These are phyloP conservation scores for Xyliphius kryptos DNA, from an alignment of 2,113 vertebrate species.

Conservation along the genomic window DNA sequence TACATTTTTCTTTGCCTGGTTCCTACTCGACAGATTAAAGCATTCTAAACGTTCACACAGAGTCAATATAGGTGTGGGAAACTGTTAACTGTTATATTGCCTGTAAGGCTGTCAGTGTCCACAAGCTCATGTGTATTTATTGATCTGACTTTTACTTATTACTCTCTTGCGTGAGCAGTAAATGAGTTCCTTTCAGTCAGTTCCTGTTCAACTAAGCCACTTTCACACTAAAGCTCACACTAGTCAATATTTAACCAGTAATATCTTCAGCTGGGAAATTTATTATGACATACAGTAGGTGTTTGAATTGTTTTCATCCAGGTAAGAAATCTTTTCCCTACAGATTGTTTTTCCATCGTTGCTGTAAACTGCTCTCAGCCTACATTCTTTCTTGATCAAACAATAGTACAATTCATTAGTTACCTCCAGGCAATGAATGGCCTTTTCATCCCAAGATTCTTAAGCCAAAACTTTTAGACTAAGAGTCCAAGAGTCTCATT, in stretches of 20 bases:
- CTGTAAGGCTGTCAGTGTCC: slow-evolving; percentile 9
- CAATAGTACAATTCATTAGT: slow-evolving; percentile 36
- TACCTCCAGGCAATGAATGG: background rate
- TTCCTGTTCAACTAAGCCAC: background rate
- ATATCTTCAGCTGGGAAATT: slow-evolving; percentile 10
- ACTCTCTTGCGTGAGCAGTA: background rate
- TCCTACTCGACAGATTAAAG: no score
- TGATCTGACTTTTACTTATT: slow-evolving; percentile 9
- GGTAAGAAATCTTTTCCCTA: slow-evolving; percentile 12
- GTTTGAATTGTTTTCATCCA: slow-evolving; percentile 4
- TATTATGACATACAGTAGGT: slow-evolving; percentile 22
- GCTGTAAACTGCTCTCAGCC: slow-evolving; percentile 5
- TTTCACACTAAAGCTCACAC: slow-evolving; percentile 3
- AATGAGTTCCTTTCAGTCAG: slow-evolving; percentile 14
- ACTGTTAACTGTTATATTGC: background rate
- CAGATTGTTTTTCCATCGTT: background rate
- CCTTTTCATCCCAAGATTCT: background rate
- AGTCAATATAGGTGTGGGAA: slow-evolving; percentile 5
- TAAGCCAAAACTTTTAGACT: background rate
- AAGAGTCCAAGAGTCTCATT: background rate
- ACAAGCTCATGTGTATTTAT: background rate
- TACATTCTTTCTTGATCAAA: slow-evolving; percentile 5
- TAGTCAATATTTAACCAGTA: slow-evolving; percentile 36
- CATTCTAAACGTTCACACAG: background rate
- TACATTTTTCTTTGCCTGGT: no score